Evolutionary conservation across 2,113 vertebrate species (phyloP).

Genomic region (Baryphthengus martii): DNA sequence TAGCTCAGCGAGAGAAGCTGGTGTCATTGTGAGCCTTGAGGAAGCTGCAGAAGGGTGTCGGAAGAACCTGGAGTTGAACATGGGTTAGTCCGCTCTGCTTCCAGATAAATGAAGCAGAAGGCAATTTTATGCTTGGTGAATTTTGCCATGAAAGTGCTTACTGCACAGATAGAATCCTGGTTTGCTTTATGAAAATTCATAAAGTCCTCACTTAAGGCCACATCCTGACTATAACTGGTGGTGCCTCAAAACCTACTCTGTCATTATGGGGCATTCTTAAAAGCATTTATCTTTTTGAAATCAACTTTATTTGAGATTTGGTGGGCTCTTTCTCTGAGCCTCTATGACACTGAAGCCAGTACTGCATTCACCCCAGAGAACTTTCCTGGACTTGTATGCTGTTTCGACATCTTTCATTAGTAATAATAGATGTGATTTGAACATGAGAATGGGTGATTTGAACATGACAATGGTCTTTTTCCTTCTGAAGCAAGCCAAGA

Average conservation of each 20-base stretch:
- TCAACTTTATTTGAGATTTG: not conserved
- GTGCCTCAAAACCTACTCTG: not conserved
- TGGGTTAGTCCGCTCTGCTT: not conserved
- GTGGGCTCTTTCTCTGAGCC: not conserved
- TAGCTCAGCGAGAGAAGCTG: not conserved
- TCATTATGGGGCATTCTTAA: not conserved
- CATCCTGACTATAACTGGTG: not conserved
- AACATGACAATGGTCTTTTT: not conserved
- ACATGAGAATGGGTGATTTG: not conserved
- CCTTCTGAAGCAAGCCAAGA: not conserved
- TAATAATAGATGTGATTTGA: not conserved
- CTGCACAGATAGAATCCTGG: not conserved
- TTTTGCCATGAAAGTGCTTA: not conserved
- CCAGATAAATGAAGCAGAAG: not conserved
- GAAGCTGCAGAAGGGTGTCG: not conserved
- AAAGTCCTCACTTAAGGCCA: not conserved
- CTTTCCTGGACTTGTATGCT: not conserved
- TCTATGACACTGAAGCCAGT: not conserved
- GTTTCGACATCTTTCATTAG: not conserved
- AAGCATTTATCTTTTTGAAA: not conserved
- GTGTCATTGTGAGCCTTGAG: not conserved
- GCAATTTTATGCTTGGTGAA: not conserved
- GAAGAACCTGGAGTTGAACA: not conserved
- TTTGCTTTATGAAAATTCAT: not conserved
- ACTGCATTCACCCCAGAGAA: not conserved